Evolutionary conservation across 2,888 invertebrate species (phyloP).

Genomic region (Sceliomorpha sp.): DNA sequence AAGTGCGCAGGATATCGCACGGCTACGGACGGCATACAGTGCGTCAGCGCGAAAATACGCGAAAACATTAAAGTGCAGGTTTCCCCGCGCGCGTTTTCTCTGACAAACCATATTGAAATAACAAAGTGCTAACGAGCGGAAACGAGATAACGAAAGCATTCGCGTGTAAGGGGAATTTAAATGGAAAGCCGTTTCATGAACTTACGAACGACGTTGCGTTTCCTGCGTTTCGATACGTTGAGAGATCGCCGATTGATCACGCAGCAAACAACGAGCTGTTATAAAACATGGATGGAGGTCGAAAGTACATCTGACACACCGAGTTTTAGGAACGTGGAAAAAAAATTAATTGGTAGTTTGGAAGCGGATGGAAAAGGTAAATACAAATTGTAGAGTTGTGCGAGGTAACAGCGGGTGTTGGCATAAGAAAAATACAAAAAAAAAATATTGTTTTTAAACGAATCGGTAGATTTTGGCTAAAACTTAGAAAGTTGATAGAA

Average conservation of each 20-base stretch:
- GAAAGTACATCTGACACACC: no score
- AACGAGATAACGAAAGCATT: conserved; percentile 48
- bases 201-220: conserved; percentile 14
- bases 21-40: background rate
- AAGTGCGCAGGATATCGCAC: conserved; percentile 4
- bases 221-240: conserved; percentile 2
- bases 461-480: no score
- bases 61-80: conserved; percentile 19
- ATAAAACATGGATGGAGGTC: no score
- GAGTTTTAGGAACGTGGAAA: no score
- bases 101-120: conserved; percentile 45
- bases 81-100: conserved; percentile 9
- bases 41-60: conserved; percentile 12
- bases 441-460: no score
- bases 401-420: no score
- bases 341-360: no score
- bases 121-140: conserved; percentile 54
- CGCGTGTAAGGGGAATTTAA: conserved; percentile 47
- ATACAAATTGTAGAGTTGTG: no score
- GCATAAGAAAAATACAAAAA: no score
- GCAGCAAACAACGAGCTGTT: background rate
- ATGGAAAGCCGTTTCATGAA: conserved; percentile 29
- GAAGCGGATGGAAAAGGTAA: no score
- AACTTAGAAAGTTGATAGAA: no score
- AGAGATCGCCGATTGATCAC: conserved; percentile 2